These are phyloP conservation scores for Drosophila kuntzei DNA, from an alignment of 2,888 invertebrate species.

Conservation along the genomic window DNA sequence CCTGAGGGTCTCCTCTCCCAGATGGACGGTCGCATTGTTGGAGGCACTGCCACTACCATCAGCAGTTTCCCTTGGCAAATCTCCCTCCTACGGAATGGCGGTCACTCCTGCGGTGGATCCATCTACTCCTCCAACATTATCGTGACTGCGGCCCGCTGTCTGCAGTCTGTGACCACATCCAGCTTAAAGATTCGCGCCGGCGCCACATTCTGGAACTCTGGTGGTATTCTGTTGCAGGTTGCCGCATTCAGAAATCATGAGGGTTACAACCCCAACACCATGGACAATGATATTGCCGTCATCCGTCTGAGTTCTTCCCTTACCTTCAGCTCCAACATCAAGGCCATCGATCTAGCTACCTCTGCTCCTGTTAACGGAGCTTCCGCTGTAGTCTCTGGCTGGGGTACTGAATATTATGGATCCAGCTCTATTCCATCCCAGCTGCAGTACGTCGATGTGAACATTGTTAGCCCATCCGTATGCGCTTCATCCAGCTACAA, in stretches of 20 bases:
- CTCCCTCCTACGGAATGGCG: constrained; percentile 81
- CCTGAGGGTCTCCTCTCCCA: constrained; percentile 71
- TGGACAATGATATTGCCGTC: constrained; percentile 87
- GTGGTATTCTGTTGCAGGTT: constrained; percentile 62
- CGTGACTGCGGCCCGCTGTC: constrained; percentile 88
- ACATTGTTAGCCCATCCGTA: constrained; percentile 79
- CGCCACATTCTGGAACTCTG: constrained; percentile 85
- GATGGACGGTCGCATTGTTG: constrained; percentile 82
- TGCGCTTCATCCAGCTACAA: constrained; percentile 85
- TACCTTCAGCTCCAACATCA: constrained; percentile 82
- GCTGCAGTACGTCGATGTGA: constrained; percentile 85
- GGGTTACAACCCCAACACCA: constrained; percentile 84
- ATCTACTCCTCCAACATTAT: constrained; percentile 85
- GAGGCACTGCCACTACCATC: constrained; percentile 73
- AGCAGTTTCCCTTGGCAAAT: constrained; percentile 75
- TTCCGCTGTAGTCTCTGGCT: constrained; percentile 67
- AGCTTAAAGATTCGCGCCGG: constrained; percentile 86
- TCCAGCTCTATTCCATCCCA: constrained; percentile 75
- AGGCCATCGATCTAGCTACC: constrained; percentile 84
- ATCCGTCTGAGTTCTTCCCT: constrained; percentile 86
- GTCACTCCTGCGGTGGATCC: constrained; percentile 87
- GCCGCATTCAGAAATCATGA: constrained; percentile 59
- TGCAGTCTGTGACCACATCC: constrained; percentile 68
- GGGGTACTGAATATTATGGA: constrained; percentile 74
- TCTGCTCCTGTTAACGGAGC: constrained; percentile 49